These are phyloP conservation scores for Bombus difficillimus DNA, from an alignment of 1,140 invertebrate species.

Conservation along the genomic window DNA sequence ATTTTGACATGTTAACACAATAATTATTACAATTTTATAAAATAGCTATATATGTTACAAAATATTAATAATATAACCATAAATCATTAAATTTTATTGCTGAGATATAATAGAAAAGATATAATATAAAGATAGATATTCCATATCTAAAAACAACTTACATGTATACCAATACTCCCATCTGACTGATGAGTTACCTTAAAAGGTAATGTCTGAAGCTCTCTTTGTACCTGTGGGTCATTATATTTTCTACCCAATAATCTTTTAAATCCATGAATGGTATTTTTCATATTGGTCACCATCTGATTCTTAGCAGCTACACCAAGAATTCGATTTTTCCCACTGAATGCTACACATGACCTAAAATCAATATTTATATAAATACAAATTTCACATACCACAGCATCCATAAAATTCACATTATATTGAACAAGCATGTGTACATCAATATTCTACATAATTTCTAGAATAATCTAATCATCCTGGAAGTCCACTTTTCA, in stretches of 20 bases:
- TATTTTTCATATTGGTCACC: constrained; percentile 98
- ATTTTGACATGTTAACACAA: constrained; percentile 7
- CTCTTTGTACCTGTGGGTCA: constrained; percentile 93
- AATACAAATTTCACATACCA: not conserved
- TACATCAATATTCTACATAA: not conserved
- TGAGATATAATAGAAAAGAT: not conserved
- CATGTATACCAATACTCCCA: constrained; percentile 90
- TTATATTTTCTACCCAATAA: constrained; percentile 93
- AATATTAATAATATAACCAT: not conserved
- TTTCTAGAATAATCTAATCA: constrained; percentile 17
- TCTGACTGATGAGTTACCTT: constrained; percentile 87
- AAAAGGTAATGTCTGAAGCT: constrained; percentile 90
- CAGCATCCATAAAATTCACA: not conserved
- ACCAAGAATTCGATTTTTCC: constrained; percentile 95
- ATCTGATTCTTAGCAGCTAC: constrained; percentile 98
- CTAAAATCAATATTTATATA: constrained; percentile 81
- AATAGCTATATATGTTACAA: constrained; percentile 15
- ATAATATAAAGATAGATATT: too few species aligned
- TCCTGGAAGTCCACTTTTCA: not conserved
- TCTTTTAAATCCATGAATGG: constrained; percentile 96
- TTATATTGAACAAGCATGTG: not conserved
- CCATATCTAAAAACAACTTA: constrained; percentile 73
- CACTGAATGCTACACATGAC: constrained; percentile 97
- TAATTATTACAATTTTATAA: not conserved
- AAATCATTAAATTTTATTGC: not conserved